Evolutionary conservation across 2,888 invertebrate genomes (phyloP), one percentile per base, ranked within the genome.

Genomic region (Aquatica leii): DNA sequence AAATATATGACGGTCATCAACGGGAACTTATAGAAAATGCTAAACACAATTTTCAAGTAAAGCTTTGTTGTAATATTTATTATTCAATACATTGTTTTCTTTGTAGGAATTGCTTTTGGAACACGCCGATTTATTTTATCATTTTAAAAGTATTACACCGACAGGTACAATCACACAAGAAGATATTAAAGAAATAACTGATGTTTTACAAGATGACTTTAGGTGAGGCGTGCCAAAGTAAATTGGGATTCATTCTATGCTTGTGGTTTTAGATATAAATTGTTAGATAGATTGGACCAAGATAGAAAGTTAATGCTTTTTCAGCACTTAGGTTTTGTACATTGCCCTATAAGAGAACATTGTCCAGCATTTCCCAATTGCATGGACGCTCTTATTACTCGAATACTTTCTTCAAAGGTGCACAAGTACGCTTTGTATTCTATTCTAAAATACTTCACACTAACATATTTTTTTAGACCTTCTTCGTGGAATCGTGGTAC

Each of bases 1-100:
- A 93, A 74, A 96, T 98, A 72, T 98, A 97, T 80, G 96, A 97
- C 74, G 90, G 92, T 71, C 96, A 97, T 82, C 97, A 98, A 84
- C 86, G 92, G 73, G 93, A 94, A 78, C 90, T 96, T 69, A 93
- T 94, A 76, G 91, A 94, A 74, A 88, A 92, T 74, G 95, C 96
- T 50, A 94, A 94, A 80, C 91, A 92, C 70, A 95, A 95, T 82
- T 92, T 97, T 78, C 93, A 95, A 84, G 90, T 90, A 65, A 20
- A 53, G 34, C 17, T 46, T 46, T 34, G 34, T 52, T 17, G 37
- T 35, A 46, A 8, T 43, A 43, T 43, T 46, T 43, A 53, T 8
- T 50, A 12, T 21, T 20, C n/a, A n/a, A 55, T 41, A 14, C 34
- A 12, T 53, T 41, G 2, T 31, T 11, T 54, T 53, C 65, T 67